These are phyloP conservation scores for Hydropsyche betteni DNA, from an alignment of 2,888 invertebrate species.

Conservation along the genomic window DNA sequence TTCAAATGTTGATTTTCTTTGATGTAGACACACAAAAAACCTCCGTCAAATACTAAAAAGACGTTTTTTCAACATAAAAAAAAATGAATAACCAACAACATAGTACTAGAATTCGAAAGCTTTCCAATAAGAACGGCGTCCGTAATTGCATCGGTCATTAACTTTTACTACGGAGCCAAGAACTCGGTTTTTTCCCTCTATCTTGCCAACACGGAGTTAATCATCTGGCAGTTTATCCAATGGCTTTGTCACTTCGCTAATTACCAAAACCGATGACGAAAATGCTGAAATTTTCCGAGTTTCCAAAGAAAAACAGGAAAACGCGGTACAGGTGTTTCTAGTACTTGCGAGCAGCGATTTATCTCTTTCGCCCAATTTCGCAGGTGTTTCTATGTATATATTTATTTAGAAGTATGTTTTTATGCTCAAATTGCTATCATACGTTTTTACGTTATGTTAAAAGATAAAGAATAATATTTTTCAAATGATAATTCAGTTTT, in stretches of 20 bases:
- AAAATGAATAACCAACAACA: too few relatives aligned
- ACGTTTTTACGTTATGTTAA: too few relatives aligned
- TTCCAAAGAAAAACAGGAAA: neutral
- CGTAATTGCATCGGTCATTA: constrained; percentile 11
- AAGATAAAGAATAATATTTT: too few relatives aligned
- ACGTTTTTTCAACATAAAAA: too few relatives aligned
- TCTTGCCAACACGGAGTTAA: constrained; percentile 1
- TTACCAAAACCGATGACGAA: neutral
- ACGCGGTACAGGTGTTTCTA: constrained; percentile 28
- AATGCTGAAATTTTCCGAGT: neutral
- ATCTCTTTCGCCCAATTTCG: constrained; percentile 43
- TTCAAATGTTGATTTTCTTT: too few relatives aligned
- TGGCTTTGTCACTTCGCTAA: neutral
- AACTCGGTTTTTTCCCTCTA: neutral
- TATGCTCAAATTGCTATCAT: too few relatives aligned
- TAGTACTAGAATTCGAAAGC: too few relatives aligned
- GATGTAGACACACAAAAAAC: too few relatives aligned
- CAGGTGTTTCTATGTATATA: constrained; percentile 23
- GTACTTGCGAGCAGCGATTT: constrained; percentile 24
- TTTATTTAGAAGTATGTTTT: too few relatives aligned
- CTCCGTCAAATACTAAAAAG: too few relatives aligned
- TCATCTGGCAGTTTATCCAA: constrained; percentile 6
- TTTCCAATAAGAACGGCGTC: neutral
- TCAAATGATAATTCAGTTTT: too few relatives aligned
- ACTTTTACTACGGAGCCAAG: neutral